phyloP scores from a whole-genome alignment of 2,113 vertebrate species.

The Elaphurus davidianus region DNA sequence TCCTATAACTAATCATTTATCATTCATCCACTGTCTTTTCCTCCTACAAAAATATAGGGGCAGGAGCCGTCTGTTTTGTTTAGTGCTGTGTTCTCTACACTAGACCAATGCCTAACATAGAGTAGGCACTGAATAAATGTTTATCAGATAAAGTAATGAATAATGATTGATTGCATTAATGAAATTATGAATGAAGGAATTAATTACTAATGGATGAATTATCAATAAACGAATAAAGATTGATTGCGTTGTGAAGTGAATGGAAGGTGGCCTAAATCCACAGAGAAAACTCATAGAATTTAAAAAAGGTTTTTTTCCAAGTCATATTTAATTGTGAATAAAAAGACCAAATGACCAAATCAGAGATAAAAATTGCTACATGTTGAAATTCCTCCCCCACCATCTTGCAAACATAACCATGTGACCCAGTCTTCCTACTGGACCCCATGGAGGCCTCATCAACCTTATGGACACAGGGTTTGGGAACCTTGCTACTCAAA shows the following conservation, averaged over 20 bases:
- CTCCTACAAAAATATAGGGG: neutral
- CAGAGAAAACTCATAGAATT: neutral
- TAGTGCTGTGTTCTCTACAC: too few relatives aligned
- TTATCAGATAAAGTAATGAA: neutral
- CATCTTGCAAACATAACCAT: rapidly evolving
- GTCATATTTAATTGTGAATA: neutral
- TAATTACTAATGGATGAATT: neutral
- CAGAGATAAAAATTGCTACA: rapidly evolving
- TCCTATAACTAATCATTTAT: too few relatives aligned
- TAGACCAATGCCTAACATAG: rapidly evolving
- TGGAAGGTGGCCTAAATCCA: neutral
- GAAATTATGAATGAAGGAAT: neutral
- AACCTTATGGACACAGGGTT: neutral
- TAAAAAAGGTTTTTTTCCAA: neutral
- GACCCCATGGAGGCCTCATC: rapidly evolving
- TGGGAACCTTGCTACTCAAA: neutral
- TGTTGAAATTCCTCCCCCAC: rapidly evolving
- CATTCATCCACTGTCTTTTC: neutral
- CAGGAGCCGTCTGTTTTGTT: neutral
- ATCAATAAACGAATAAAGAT: neutral
- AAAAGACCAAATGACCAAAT: too few relatives aligned
- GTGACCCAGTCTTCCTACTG: rapidly evolving
- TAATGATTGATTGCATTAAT: neutral
- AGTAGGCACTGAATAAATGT: neutral
- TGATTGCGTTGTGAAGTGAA: neutral